Conservation (phyloP, 2,113 vertebrate genomes). For the Tinamus guttatus region DNA sequence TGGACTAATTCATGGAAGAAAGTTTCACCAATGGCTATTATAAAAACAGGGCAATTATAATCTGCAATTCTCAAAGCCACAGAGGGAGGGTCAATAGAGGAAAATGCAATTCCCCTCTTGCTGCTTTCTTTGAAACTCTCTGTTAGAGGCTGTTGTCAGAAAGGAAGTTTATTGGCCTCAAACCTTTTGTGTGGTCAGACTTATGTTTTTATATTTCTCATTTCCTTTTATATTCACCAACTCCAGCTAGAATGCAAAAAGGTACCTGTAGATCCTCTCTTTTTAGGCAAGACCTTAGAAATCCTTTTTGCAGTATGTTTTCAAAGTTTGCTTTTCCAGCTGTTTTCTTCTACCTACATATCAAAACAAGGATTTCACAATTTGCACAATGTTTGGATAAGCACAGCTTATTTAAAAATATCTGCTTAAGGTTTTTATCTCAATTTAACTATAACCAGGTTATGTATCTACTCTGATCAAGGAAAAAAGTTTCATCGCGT, state of each 20-base stretch:
- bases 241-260: slow-evolving; percentile 32
- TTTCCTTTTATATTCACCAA: slow-evolving; percentile 12
- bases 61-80: neutral
- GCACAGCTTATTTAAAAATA: slow-evolving; percentile 19
- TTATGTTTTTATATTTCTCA: neutral
- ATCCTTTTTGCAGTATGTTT: slow-evolving; percentile 2
- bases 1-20: neutral
- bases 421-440: slow-evolving; percentile 6
- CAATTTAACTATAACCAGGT: neutral
- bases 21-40: neutral
- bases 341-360: neutral
- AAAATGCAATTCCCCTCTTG: neutral
- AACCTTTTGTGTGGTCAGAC: neutral
- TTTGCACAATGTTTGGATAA: slow-evolving; percentile 23
- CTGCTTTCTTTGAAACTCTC: neutral
- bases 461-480: neutral
- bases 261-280: neutral
- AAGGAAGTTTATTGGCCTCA: neutral
- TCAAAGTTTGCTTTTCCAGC: neutral
- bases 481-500: neutral
- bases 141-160: neutral
- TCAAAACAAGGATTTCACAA: slow-evolving; percentile 34
- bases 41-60: neutral
- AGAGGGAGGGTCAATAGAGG: neutral
- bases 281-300: neutral